Evolutionary conservation across 2,113 vertebrate genomes (phyloP), one percentile per base, ranked within the genome.

Genomic region (Motacilla alba): DNA sequence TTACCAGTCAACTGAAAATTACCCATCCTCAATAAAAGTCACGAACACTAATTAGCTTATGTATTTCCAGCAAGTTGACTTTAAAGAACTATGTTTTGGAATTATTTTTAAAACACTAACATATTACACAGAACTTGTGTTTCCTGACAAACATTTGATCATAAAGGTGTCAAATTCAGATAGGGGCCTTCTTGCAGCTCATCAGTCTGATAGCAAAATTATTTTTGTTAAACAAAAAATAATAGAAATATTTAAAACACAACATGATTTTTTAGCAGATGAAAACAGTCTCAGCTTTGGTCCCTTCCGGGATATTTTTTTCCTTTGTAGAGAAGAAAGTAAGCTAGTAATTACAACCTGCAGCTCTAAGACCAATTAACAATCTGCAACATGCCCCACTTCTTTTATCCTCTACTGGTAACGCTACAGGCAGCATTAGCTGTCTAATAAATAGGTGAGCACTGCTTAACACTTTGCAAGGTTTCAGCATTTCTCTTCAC

Each of bases 391-490:
- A 82, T 77, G 93, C 56, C 91, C 95, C 94, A 87, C 43, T 96
- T 95, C 97, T 96, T 97, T 97, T 80, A 94, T 94, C 84, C 96
- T 96, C 82, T 90, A 79, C 89, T 96, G 92, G 56, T 87, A 94
- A 95, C 11, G 60, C 94, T 90, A 76, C 74, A 83, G 96, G 94
- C 96, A 94, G 93, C 89, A 95, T 88, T 95, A 96, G 95, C 82
- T 83, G 93, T 94, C 95, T 96, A 96, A 96, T 95, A 95, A 97
- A 95, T 90, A 96, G 93, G 93, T 92, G 94, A 94, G 82, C 19
- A n/a, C 72, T 84, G 96, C 96, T 93, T 95, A 94, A 92, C 66
- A 87, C 93, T 97, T 90, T 6, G 56, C 62, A 83, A 70, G 79
- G 87, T 82, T 95, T 88, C 95, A 94, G 93, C 83, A 81, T 58